A percentile compares a stretch with the other conserved stretches of the same genome.
Conservation (phyloP, 1,140 invertebrate species). For the Diploscapter pachys region DNA sequence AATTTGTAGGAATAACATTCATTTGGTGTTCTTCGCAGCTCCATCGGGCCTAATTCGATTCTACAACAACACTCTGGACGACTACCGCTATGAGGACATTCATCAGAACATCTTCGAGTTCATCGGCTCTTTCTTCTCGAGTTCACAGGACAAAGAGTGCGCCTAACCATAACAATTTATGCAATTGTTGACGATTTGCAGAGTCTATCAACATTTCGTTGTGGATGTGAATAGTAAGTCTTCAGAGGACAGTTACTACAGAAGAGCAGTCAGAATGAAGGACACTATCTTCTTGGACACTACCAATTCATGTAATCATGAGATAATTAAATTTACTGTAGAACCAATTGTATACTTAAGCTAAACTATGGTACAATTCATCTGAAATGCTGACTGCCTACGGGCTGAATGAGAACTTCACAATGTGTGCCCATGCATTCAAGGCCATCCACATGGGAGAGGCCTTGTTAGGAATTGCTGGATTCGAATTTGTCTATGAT, state of each 20-base stretch:
- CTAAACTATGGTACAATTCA: slow-evolving; percentile 53
- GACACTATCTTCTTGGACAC: slow-evolving; percentile 54
- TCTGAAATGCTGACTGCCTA: slow-evolving; percentile 41
- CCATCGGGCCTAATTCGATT: slow-evolving; percentile 57
- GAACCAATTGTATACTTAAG: slow-evolving; percentile 35
- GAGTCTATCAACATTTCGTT: slow-evolving; percentile 21
- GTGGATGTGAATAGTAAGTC: slow-evolving; percentile 27
- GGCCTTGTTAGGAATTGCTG: slow-evolving; percentile 53
- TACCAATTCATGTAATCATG: slow-evolving; percentile 44
- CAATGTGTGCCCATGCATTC: slow-evolving; percentile 48
- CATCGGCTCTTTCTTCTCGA: slow-evolving; percentile 16
- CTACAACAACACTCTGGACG: slow-evolving; percentile 48
- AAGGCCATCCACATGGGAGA: slow-evolving; percentile 52
- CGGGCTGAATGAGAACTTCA: slow-evolving; percentile 51
- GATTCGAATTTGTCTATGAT: slow-evolving; percentile 55
- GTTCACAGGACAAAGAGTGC: slow-evolving; percentile 31
- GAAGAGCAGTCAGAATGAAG: slow-evolving; percentile 52
- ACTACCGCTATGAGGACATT: slow-evolving; percentile 48
- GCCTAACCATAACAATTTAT: neutral
- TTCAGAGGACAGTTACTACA: slow-evolving; percentile 50
- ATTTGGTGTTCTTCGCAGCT: slow-evolving; percentile 54
- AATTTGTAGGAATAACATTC: slow-evolving; percentile 45
- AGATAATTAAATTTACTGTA: slow-evolving; percentile 7
- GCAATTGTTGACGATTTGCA: slow-evolving; percentile 6
- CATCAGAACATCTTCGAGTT: slow-evolving; percentile 32